Percentiles rank a stretch among this genome's conserved stretches.
These are phyloP conservation scores for Tachuris rubrigastra DNA, from an alignment of 2,113 vertebrate genomes.

Conservation along the genomic window DNA sequence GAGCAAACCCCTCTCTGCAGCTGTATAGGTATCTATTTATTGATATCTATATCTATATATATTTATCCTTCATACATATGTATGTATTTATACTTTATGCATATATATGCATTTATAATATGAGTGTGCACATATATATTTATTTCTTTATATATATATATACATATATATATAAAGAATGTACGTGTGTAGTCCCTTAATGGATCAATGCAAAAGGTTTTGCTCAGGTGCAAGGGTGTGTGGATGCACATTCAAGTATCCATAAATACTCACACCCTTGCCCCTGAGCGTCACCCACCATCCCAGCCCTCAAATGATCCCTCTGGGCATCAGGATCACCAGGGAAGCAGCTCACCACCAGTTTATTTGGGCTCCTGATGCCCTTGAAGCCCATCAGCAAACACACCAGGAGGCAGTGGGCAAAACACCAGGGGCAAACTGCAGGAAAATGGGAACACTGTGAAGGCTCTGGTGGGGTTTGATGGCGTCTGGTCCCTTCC, in stretches of 20 bases:
- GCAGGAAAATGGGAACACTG: not conserved
- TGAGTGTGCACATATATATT: not conserved
- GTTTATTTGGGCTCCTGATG: not conserved
- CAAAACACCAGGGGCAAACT: not conserved
- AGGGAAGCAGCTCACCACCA: not conserved
- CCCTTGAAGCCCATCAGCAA: not conserved
- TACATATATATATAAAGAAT: not conserved
- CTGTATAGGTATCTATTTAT: not conserved
- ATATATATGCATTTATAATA: not conserved
- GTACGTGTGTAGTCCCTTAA: not conserved
- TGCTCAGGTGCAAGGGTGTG: not conserved
- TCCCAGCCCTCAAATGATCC: not conserved
- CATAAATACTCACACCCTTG: not conserved
- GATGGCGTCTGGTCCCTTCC: not conserved
- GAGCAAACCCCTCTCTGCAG: not conserved
- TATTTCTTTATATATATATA: not conserved
- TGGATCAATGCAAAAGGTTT: not conserved
- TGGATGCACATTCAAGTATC: not conserved
- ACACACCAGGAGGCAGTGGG: fast-evolving
- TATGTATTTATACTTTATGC: not conserved
- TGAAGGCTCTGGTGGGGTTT: not conserved
- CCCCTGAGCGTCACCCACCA: not conserved
- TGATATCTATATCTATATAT: not conserved
- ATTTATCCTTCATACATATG: not conserved
- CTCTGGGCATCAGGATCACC: not conserved